Evolutionary conservation across 2,113 vertebrate species (phyloP), one percentile per base, ranked within the genome.

Genomic region (Panthera uncia): DNA sequence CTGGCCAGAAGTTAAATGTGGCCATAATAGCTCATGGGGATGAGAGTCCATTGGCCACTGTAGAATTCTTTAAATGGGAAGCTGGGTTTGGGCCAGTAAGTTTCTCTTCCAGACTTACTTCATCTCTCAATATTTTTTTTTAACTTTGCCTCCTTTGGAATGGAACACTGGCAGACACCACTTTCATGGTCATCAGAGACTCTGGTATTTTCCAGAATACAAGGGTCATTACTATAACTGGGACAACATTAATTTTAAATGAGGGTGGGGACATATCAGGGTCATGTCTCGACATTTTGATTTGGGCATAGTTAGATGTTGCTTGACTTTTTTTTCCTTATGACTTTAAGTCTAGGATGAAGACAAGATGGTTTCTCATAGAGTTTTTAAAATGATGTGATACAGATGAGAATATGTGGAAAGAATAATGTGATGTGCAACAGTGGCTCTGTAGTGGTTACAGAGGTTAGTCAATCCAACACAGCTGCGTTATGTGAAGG

Each of bases 1-100:
- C n/a, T 85, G 31, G 81, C 65, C 78, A 91, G 76, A 96, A 92
- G 69, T 93, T 87, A 89, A 93, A 89, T 68, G 50, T 57, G 23
- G 14, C 18, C 52, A 61, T 89, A 82, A 73, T 52, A 94, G 48
- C 50, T 86, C 31, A 45, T 86, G 27, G 61, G 33, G 48, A 85
- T 84, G 48, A 33, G 52, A 33, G 23, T 45, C 21, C 15, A 21
- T 57, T 55, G 66, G 23, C 16, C 73, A 91, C 33, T 78, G 6
- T 12, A 86, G 65, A 79, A 88, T 71, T 91, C 81, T 95, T 71
- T 91, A 68, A 95, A 80, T 95, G 29, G 57, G 78, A 83, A 89
- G 6, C 27, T 93, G 38, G 5, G 1, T 79, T 97, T 84, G 8
- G 14, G 27, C 76, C 81, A 92, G 82, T 91, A 74, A 19, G 1